These are phyloP conservation scores for Temnothorax rugatulus DNA, from an alignment of 2,888 invertebrate species.

Conservation along the genomic window DNA sequence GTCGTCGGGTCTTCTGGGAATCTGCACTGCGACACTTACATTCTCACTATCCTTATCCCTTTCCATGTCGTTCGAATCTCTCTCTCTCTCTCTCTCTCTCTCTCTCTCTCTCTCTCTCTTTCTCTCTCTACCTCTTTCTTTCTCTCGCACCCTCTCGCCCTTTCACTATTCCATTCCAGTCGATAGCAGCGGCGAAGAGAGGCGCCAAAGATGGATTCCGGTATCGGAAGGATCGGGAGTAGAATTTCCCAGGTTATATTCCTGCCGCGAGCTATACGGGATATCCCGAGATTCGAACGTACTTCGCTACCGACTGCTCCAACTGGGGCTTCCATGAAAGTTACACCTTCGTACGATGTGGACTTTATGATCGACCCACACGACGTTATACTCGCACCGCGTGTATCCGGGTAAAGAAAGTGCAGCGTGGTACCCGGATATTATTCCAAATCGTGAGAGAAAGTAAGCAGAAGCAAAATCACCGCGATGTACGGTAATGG, in stretches of 20 bases:
- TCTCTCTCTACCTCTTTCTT: constrained; percentile 14
- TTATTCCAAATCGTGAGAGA: constrained; percentile 14
- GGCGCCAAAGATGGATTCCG: constrained; percentile 74
- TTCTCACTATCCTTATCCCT: constrained; percentile 63
- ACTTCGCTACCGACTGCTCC: constrained; percentile 65
- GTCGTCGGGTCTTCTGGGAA: constrained; percentile 66
- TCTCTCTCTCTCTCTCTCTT: neutral
- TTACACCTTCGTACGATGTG: constrained; percentile 62
- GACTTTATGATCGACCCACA: constrained; percentile 70
- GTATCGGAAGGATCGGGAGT: constrained; percentile 73
- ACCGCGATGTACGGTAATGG: neutral
- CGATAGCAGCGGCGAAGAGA: constrained; percentile 62
- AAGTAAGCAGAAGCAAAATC: neutral
- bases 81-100: constrained; percentile 22
- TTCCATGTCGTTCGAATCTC: constrained; percentile 48
- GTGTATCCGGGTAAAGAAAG: constrained; percentile 32
- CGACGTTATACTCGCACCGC: neutral
- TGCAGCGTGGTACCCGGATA: constrained; percentile 23
- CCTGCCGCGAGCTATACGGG: constrained; percentile 70
- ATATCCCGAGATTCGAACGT: constrained; percentile 71
- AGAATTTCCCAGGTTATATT: constrained; percentile 76
- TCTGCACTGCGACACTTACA: constrained; percentile 76
- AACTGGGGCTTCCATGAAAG: constrained; percentile 64
- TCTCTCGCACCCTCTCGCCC: constrained; percentile 9
- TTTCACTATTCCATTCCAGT: constrained; percentile 42